Percentiles rank a stretch among this genome's conserved stretches.
phyloP scores from a whole-genome alignment of 2,113 vertebrate species.

The Rhombomys opimus region DNA sequence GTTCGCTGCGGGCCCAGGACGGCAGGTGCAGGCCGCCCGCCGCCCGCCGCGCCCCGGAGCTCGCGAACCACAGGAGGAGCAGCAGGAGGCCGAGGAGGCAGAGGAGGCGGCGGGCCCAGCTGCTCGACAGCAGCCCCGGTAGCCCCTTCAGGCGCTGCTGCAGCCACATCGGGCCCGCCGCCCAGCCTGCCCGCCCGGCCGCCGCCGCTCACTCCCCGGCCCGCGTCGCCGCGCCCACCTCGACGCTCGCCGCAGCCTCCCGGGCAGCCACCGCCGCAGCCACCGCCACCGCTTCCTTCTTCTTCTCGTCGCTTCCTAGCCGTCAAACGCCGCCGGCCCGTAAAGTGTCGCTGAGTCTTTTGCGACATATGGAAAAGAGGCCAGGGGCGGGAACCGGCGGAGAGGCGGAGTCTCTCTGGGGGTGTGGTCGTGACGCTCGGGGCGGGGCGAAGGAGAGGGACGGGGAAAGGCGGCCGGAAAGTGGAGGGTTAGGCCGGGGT shows the following conservation, averaged over 20 bases:
- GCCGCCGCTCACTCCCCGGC: conserved; percentile 58
- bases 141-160: conserved; percentile 96
- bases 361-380: conserved; percentile 59
- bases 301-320: conserved; percentile 45
- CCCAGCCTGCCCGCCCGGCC: conserved; percentile 48
- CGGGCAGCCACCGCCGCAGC: neutral
- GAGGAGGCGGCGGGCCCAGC: conserved; percentile 94
- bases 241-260: neutral
- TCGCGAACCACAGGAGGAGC: conserved; percentile 93
- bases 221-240: neutral
- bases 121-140: conserved; percentile 96
- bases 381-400: neutral
- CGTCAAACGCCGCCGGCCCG: conserved; percentile 69
- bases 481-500: neutral
- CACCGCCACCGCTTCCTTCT: conserved; percentile 5
- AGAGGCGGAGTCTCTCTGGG: neutral
- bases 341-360: conserved; percentile 53
- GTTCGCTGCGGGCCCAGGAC: conserved; percentile 83
- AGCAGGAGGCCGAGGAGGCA: conserved; percentile 89
- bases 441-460: no score
- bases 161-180: conserved; percentile 91
- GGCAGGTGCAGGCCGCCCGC: conserved; percentile 82
- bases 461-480: accelerated
- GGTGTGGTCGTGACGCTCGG: accelerated
- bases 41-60: conserved; percentile 84